These are phyloP conservation scores for Crotalus viridis DNA, from an alignment of 2,113 vertebrate species.

Conservation along the genomic window DNA sequence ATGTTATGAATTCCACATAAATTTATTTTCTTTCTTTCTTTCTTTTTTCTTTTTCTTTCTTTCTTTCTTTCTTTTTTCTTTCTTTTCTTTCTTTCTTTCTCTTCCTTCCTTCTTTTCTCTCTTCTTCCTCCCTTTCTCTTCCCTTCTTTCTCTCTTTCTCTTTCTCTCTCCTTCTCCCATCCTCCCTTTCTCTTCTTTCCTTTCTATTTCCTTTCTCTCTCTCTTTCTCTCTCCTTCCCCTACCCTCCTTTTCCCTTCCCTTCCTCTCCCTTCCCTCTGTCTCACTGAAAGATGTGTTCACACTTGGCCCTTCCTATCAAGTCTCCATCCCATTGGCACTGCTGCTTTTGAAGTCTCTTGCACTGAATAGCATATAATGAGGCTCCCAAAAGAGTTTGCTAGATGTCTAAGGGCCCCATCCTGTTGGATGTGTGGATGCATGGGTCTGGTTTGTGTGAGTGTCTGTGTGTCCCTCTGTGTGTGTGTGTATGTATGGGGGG, in stretches of 20 bases:
- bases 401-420: not conserved
- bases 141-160: no score
- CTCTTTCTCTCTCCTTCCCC: accelerated
- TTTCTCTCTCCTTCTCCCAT: no score
- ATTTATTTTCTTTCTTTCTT: not conserved
- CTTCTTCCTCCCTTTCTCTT: not conserved
- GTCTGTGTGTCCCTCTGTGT: not conserved
- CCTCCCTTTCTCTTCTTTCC: no score
- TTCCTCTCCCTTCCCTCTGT: no score
- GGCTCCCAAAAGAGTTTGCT: not conserved
- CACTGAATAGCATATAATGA: conserved; percentile 30
- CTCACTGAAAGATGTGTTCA: not conserved
- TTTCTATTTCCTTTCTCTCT: no score
- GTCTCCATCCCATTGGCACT: not conserved
- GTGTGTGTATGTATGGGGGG: accelerated
- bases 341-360: conserved; percentile 41
- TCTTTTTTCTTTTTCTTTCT: not conserved
- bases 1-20: not conserved
- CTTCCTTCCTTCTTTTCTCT: no score
- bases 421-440: not conserved
- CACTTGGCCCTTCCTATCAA: not conserved
- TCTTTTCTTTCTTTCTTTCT: no score
- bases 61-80: no score
- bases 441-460: not conserved
- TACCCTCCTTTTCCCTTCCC: not conserved